phyloP scores from a whole-genome alignment of 2,888 invertebrate species.

The Hirtodrosophila duncani region DNA sequence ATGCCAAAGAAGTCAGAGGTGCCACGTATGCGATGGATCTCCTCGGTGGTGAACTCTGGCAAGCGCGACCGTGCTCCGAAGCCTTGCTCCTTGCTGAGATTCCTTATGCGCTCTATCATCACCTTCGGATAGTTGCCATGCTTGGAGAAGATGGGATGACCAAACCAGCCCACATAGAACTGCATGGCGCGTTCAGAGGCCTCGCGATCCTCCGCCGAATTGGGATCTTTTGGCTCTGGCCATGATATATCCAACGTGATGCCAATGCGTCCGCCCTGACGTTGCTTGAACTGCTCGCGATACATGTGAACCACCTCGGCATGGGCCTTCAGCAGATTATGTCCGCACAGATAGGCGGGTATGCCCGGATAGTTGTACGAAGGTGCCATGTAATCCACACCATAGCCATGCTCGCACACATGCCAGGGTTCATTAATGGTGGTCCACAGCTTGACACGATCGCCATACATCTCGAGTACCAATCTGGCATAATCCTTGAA shows the following conservation, averaged over 20 bases:
- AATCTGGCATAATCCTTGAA: slow-evolving; percentile 83
- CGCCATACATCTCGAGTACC: slow-evolving; percentile 82
- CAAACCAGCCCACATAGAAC: slow-evolving; percentile 84
- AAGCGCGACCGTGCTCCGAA: slow-evolving; percentile 81
- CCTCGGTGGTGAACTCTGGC: slow-evolving; percentile 81
- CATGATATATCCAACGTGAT: slow-evolving; percentile 82
- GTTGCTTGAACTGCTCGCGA: slow-evolving; percentile 80
- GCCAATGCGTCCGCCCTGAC: slow-evolving; percentile 82
- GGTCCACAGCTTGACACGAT: slow-evolving; percentile 85
- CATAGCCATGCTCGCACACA: slow-evolving; percentile 78
- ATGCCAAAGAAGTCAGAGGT: slow-evolving; percentile 86
- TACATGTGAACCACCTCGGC: slow-evolving; percentile 84
- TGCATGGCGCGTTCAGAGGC: slow-evolving; percentile 82
- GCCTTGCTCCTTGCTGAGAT: slow-evolving; percentile 81
- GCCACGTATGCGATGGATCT: slow-evolving; percentile 81
- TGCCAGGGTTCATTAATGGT: slow-evolving; percentile 87
- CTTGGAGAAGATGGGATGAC: slow-evolving; percentile 82
- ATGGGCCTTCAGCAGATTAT: slow-evolving; percentile 86
- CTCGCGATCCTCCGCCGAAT: slow-evolving; percentile 80
- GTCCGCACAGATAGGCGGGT: slow-evolving; percentile 84
- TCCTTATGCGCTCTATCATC: slow-evolving; percentile 81
- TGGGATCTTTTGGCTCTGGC: slow-evolving; percentile 80
- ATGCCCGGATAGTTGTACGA: slow-evolving; percentile 81
- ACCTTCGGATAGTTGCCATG: slow-evolving; percentile 83
- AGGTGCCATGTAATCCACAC: slow-evolving; percentile 82